Percentiles rank a stretch among this genome's conserved stretches.
Evolutionary conservation across 2,797 vertebrate genomes (phyloP).

Genomic region (Sandelia bainsii): DNA sequence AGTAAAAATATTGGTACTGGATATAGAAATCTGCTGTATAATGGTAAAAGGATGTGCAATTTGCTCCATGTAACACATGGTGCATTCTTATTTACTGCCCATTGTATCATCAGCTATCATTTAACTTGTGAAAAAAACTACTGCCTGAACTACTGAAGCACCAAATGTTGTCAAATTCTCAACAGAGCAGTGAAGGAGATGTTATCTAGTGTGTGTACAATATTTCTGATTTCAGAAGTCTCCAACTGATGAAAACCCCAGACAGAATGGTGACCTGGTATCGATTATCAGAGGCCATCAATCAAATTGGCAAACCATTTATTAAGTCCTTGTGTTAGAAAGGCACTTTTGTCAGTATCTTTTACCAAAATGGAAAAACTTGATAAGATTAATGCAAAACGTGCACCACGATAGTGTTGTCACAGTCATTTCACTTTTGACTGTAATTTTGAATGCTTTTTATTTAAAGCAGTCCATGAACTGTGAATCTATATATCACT

Average conservation of each 20-base stretch:
- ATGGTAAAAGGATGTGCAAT: too few species aligned
- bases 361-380: constrained; percentile 2
- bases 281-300: background rate
- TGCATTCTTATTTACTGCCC: background rate
- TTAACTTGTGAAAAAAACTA: too few species aligned
- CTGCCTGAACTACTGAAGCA: background rate
- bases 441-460: constrained; percentile 16
- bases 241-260: constrained; percentile 4
- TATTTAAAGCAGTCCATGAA: constrained; percentile 11
- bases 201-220: background rate
- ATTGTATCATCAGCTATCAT: background rate
- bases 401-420: background rate
- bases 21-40: too few species aligned
- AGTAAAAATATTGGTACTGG: too few species aligned
- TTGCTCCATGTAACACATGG: too few species aligned
- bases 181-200: background rate
- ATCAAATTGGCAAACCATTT: constrained; percentile 1
- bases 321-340: background rate
- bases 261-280: background rate
- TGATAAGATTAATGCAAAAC: background rate
- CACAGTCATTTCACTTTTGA: background rate
- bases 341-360: background rate
- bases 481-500: background rate
- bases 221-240: background rate
- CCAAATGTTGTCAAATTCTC: background rate